phyloP scores from a whole-genome alignment of 2,797 vertebrate species.

The Heteromormyrus szaboi region DNA sequence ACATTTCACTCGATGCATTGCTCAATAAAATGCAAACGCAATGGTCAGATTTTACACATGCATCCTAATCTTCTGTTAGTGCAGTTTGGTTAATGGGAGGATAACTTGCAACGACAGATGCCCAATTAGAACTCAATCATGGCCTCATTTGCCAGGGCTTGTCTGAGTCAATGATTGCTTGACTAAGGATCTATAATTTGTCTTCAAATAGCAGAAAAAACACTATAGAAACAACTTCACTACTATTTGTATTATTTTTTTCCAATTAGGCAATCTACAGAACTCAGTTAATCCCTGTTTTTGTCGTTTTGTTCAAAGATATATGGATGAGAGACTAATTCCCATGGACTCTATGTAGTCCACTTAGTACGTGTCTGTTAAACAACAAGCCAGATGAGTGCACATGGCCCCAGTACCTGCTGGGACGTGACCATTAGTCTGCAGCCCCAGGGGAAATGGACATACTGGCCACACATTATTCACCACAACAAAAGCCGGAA shows the following conservation, averaged over 20 bases:
- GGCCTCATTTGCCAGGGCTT: slow-evolving; percentile 30
- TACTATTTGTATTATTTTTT: slow-evolving; percentile 13
- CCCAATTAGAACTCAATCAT: slow-evolving; percentile 27
- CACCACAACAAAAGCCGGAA: slow-evolving; percentile 33
- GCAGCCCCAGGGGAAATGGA: slow-evolving; percentile 37
- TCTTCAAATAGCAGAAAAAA: slow-evolving; percentile 10
- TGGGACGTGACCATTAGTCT: slow-evolving; percentile 39
- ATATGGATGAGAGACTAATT: background rate
- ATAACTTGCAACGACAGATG: slow-evolving; percentile 26
- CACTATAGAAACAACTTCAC: slow-evolving; percentile 21
- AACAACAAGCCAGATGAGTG: slow-evolving; percentile 39
- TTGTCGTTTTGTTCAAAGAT: background rate
- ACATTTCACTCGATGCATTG: background rate
- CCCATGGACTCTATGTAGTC: background rate
- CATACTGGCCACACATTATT: slow-evolving; percentile 30
- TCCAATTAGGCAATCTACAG: background rate
- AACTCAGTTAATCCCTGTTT: background rate
- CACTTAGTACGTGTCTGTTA: slow-evolving; percentile 24
- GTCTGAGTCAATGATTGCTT: slow-evolving; percentile 23
- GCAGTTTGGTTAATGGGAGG: slow-evolving; percentile 9
- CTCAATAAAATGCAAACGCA: background rate
- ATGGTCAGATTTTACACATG: background rate
- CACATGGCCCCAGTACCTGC: slow-evolving; percentile 26
- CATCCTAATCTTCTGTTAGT: background rate
- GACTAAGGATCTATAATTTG: background rate